Evolutionary conservation across 2,797 vertebrate genomes (phyloP), one percentile per base, ranked within the genome.

Genomic region (Luscinia luscinia): DNA sequence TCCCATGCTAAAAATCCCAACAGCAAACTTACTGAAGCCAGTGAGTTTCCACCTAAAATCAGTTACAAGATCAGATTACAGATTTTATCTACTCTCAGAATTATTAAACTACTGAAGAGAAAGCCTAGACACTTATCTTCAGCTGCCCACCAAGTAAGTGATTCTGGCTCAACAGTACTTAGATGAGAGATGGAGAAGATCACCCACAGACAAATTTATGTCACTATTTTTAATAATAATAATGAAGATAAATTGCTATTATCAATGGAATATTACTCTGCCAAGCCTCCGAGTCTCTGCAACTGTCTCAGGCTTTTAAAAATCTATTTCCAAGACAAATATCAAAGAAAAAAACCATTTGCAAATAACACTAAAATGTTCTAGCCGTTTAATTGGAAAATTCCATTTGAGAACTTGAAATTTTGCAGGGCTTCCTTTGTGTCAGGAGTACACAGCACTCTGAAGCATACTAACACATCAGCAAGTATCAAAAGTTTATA

Each of bases 301-400:
- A 86, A 86, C 11, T 2, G 21, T 48, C 54, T 84, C 66, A 45
- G 75, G 75, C 67, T 87, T 89, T 84, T n/a, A 4, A 69, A 85
- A 77, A 76, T 27, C 8, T 14, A 87, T 84, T 93, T 90, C 48
- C 90, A 90, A 92, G 64, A 87, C 43, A 80, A 89, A 80, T 72
- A 85, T 61, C 6, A 77, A 89, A 70, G 46, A n/a, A 84, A 63
- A 75, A 81, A 78, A 12, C 0, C 2, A 12, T 15, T 77, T 84
- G 52, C 28, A 75, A 95, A 77, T 41, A 91, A 85, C 0, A 0
- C 82, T 87, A 30, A 77, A 90, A 75, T 34, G 62, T 77, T 83
- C 70, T 38, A 95, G 30, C 12, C 11, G 3, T 52, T 45, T 79
- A 58, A 89, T 2, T 79, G 61, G 86, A 82, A 96, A 95, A 90